Percentiles rank a stretch among this genome's conserved stretches.
Evolutionary conservation across 2,113 vertebrate species (phyloP).

Genomic region (Hystrix brachyura): DNA sequence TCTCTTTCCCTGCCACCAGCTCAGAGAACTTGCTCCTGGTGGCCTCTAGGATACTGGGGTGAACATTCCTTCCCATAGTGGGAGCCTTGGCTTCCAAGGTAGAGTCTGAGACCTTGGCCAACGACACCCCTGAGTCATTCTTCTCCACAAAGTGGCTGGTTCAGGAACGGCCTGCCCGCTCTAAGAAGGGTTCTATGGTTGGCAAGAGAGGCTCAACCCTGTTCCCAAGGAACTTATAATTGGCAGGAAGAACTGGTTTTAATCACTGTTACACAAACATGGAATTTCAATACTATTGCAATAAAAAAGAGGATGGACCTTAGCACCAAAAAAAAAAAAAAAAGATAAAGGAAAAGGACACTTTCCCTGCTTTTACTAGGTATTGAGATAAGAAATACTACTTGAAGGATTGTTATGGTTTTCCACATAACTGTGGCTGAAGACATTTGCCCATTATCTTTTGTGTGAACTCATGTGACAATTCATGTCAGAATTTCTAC

Average conservation of each 20-base stretch:
- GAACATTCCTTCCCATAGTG: not conserved
- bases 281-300: not conserved
- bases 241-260: not conserved
- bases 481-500: not conserved
- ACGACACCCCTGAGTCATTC: not conserved
- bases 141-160: slow-evolving; percentile 30
- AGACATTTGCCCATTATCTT: not conserved
- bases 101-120: not conserved
- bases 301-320: not conserved
- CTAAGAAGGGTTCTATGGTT: not conserved
- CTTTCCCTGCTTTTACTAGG: not conserved
- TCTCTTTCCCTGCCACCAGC: not conserved
- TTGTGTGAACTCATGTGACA: not conserved
- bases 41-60: not conserved
- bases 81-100: not conserved
- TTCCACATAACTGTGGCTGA: not conserved
- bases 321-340: too few species aligned
- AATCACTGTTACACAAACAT: not conserved
- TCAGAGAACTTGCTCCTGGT: not conserved
- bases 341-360: not conserved
- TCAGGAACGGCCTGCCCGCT: not conserved
- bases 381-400: not conserved
- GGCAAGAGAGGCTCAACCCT: not conserved
- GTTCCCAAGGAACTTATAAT: not conserved
- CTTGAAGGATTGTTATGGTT: not conserved